phyloP scores from a whole-genome alignment of 2,888 invertebrate genomes.

The Sepioteuthis lessoniana region DNA sequence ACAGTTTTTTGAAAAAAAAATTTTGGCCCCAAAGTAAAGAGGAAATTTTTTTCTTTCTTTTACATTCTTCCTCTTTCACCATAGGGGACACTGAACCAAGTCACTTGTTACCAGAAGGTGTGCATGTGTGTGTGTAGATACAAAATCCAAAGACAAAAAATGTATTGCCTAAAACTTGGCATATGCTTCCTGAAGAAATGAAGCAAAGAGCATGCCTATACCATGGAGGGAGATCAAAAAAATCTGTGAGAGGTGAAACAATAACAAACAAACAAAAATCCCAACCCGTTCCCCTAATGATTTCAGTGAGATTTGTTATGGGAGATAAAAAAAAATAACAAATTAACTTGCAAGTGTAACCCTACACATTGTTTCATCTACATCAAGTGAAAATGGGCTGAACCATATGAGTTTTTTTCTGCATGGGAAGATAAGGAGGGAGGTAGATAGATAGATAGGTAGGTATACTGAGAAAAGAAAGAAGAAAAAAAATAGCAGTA shows the following conservation, averaged over 20 bases:
- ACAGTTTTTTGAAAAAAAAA: too few species aligned
- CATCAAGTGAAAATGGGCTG: conserved; percentile 33
- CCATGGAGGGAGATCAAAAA: neutral
- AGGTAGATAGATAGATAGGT: conserved; percentile 39
- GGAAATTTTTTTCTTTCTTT: too few species aligned
- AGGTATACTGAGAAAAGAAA: neutral
- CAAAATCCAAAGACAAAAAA: neutral
- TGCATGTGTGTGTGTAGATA: too few species aligned
- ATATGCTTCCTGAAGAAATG: neutral
- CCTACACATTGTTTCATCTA: conserved; percentile 10
- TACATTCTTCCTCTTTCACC: too few species aligned
- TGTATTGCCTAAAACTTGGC: neutral
- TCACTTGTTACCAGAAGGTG: neutral
- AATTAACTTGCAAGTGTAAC: neutral
- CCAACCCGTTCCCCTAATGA: neutral
- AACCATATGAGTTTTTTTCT: conserved; percentile 24
- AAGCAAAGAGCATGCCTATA: neutral
- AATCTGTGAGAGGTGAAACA: neutral
- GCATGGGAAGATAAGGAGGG: neutral
- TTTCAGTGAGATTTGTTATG: conserved; percentile 6
- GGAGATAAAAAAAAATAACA: neutral
- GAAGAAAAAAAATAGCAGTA: neutral
- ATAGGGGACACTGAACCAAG: neutral
- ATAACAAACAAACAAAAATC: neutral
- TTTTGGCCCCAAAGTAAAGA: too few species aligned